Base-by-base conservation (phyloP, 1,140 invertebrate species). In the Daktulosphaira vitifoliae region DNA sequence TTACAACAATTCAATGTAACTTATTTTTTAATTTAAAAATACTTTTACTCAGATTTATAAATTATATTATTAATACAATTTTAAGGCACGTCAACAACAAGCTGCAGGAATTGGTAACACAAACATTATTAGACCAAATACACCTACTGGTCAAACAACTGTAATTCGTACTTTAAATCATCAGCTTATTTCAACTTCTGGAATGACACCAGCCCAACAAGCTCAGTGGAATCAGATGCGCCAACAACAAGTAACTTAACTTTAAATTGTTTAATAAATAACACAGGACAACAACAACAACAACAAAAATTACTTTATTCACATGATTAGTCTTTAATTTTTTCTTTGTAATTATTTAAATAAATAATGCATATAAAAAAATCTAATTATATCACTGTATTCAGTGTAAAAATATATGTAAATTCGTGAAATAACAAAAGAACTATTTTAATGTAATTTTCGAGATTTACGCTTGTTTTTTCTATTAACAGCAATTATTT, bases 1-100 rank as follows among this genome's bases (percentile, higher is more conserved):
- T 69, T 81, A 33, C 80, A 81, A 65, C 75, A 81, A 46, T 73
- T 77, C 16, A 67, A 16, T 20, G 52, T 64, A 67, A 0, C 3
- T 38, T 22, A 22, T 54, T 33, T 16, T 52, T 33, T 69, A 66
- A 65, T 66, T 69, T 74, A 0, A 33, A 33, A 33, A 11, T 33
- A 33, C 11, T 33, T 33, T 33, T 6, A 33, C 5, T 33, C 11
- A 33, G 29, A 33, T 33, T 33, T 33, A 33, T 33, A 33, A 33
- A 33, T 33, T 33, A 6, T 6, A 33, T 33, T 11, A 33, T 33
- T 33, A 33, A 33, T 33, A 11, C 29, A 6, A 33, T 33, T 33
- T 33, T 6, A 73, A 74, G 2, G 72, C 76, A 26, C 56, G 56
- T 3, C 56, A 62, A 48, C 56, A 48, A 33, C 38, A 39, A 9